Evolutionary conservation across 2,888 invertebrate genomes (phyloP).

Genomic region (Trichogramma evanescens): DNA sequence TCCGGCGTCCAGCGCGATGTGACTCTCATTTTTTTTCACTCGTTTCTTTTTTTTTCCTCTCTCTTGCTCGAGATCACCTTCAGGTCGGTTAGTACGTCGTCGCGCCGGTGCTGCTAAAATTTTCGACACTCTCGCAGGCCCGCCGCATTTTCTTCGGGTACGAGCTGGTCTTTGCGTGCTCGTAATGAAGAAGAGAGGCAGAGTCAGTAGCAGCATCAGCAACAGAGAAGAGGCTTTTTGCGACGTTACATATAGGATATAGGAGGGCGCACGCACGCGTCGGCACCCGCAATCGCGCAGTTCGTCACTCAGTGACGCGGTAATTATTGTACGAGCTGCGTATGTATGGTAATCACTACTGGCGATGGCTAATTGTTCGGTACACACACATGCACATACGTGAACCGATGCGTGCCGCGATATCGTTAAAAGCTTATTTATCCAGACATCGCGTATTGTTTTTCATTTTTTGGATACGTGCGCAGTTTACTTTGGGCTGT

Average conservation of each 20-base stretch:
- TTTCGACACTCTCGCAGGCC: no score
- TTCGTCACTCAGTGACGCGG: conserved; percentile 25
- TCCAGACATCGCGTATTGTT: conserved; percentile 18
- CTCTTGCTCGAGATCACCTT: no score
- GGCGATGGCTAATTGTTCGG: conserved; percentile 26
- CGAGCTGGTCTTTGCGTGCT: neutral
- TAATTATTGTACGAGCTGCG: conserved; percentile 26
- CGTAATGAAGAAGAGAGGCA: neutral
- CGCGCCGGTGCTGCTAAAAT: no score
- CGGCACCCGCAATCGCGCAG: neutral
- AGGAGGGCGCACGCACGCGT: neutral
- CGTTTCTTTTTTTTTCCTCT: no score
- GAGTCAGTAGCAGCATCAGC: neutral
- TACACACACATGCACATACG: conserved; percentile 4
- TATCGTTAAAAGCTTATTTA: conserved; percentile 17
- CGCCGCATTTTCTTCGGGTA: no score
- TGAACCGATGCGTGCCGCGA: neutral
- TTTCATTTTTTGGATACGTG: neutral
- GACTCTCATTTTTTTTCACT: no score
- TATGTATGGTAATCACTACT: conserved; percentile 28
- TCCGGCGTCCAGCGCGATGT: no score
- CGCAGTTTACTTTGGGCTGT: no score
- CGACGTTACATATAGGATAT: neutral
- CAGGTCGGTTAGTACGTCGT: no score
- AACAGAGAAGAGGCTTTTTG: no score